Percentiles rank a stretch among this genome's conserved stretches.
phyloP scores from a whole-genome alignment of 2,797 vertebrate genomes.

The Eulemur albifrons region DNA sequence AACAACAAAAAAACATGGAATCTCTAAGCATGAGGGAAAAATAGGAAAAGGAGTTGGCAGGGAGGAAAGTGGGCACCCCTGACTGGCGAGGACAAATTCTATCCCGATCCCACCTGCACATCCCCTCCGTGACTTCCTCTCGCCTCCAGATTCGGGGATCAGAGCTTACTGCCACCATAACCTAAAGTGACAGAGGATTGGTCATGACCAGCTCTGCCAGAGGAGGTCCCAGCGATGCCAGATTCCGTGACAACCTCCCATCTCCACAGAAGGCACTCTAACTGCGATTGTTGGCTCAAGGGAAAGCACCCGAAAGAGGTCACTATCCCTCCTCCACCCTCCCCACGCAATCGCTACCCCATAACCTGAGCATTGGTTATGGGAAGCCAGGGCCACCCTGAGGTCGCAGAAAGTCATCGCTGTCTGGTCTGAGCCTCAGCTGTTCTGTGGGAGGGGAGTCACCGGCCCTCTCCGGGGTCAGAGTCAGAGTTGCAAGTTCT shows the following conservation, averaged over 20 bases:
- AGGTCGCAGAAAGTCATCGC: no score
- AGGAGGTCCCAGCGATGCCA: neutral
- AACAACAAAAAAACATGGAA: no score
- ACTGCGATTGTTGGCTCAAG: no score
- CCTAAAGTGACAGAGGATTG: neutral
- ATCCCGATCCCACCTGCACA: neutral
- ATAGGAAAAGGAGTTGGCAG: neutral
- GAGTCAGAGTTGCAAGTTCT: neutral
- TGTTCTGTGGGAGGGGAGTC: neutral
- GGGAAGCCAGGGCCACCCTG: neutral
- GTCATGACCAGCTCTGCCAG: neutral
- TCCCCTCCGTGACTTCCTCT: neutral
- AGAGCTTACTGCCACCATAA: neutral
- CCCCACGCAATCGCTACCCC: no score
- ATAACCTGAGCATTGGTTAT: rapidly evolving
- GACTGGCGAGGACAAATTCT: neutral
- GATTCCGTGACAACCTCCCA: neutral
- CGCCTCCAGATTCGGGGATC: neutral
- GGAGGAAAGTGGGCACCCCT: neutral
- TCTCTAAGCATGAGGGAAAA: neutral
- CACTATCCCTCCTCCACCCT: neutral
- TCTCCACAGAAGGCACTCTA: neutral
- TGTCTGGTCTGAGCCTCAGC: neutral
- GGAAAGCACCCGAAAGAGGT: neutral
- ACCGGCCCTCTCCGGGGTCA: rapidly evolving